Conservation (phyloP, 1,140 invertebrate genomes). For the Lycorma delicatula region DNA sequence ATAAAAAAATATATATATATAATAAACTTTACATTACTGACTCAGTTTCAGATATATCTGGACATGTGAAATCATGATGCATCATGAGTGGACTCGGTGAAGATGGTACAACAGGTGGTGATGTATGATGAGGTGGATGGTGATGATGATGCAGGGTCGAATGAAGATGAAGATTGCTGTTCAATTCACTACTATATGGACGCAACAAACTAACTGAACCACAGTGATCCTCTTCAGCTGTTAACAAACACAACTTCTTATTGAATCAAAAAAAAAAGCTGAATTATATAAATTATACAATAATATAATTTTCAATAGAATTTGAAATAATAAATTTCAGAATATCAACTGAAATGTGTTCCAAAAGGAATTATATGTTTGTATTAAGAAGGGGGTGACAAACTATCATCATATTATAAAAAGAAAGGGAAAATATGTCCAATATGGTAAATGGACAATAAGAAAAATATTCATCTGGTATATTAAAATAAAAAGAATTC, state of each 20-base stretch:
- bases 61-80: constrained; percentile 21
- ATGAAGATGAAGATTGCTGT: not conserved
- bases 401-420: not conserved
- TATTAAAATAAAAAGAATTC: too few species aligned
- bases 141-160: not conserved
- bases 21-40: constrained; percentile 35
- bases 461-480: too few species aligned
- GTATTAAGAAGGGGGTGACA: not conserved
- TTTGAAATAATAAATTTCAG: too few species aligned
- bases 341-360: too few species aligned
- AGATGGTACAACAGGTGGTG: not conserved
- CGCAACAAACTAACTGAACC: not conserved
- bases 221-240: constrained; percentile 22
- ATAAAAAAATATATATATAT: not conserved
- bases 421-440: too few species aligned
- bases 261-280: too few species aligned
- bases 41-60: constrained; percentile 43
- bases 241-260: too few species aligned
- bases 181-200: constrained; percentile 24
- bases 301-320: too few species aligned
- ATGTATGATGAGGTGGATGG: not conserved
- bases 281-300: too few species aligned
- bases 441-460: too few species aligned
- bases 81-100: constrained; percentile 21
- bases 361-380: not conserved